Conservation (phyloP, 1,140 invertebrate genomes). For the Triops cancriformis region DNA sequence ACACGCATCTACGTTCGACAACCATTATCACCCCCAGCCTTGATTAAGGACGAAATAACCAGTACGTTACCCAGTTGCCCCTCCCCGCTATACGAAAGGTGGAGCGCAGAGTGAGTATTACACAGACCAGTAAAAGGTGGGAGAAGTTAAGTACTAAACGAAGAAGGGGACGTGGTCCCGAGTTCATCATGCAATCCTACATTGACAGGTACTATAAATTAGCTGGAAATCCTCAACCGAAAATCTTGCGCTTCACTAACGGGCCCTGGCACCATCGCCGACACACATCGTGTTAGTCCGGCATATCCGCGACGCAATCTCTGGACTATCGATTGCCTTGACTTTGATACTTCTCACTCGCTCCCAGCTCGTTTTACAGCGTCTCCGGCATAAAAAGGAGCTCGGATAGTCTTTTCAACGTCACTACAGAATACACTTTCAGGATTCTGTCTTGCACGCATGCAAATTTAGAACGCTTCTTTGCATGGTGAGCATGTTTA, state of each 20-base stretch:
- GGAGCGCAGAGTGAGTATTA: not conserved
- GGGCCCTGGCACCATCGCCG: constrained; percentile 7
- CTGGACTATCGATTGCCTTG: constrained; percentile 4
- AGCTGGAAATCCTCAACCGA: not conserved
- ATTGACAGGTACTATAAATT: constrained; percentile 2
- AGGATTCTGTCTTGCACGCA: not conserved
- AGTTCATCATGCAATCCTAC: not conserved
- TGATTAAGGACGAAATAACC: not conserved
- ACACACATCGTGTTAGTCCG: not conserved
- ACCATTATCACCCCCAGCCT: constrained; percentile 4
- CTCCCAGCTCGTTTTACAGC: not conserved
- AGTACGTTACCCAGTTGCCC: not conserved
- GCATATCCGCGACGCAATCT: constrained; percentile 9
- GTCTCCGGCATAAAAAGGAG: too few species aligned
- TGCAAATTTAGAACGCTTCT: not conserved
- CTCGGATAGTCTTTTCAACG: too few species aligned
- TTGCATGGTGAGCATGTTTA: not conserved
- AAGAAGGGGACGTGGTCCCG: not conserved
- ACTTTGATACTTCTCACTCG: not conserved
- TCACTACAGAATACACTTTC: too few species aligned
- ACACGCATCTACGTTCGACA: not conserved
- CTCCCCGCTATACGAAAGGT: not conserved
- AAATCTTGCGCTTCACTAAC: not conserved
- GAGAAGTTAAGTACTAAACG: not conserved
- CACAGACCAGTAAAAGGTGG: not conserved